A percentile compares a stretch with the other conserved stretches of the same genome.
These are phyloP conservation scores for Lomographa bimaculata DNA, from an alignment of 2,888 invertebrate species.

Conservation along the genomic window DNA sequence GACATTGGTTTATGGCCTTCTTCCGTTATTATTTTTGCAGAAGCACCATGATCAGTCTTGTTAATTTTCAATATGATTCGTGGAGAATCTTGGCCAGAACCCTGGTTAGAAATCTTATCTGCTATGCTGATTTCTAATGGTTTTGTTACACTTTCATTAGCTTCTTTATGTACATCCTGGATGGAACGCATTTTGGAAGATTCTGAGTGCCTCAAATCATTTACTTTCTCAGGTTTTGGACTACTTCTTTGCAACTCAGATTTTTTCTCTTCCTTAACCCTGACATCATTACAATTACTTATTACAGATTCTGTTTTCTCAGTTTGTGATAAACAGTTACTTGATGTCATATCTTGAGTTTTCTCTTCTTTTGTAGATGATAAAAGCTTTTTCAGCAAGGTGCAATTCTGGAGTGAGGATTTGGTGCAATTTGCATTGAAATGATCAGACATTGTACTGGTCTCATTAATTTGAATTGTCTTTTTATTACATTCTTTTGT, in stretches of 20 bases:
- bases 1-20: slow-evolving; percentile 50
- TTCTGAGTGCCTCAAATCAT: slow-evolving; percentile 41
- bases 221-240: slow-evolving; percentile 39
- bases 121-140: slow-evolving; percentile 77
- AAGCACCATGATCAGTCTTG: slow-evolving; percentile 82
- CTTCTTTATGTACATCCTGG: slow-evolving; percentile 53
- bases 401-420: slow-evolving; percentile 64
- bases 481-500: slow-evolving; percentile 18
- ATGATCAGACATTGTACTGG: slow-evolving; percentile 11
- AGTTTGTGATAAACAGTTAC: slow-evolving; percentile 40
- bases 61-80: slow-evolving; percentile 86
- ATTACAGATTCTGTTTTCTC: slow-evolving; percentile 38
- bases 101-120: slow-evolving; percentile 63
- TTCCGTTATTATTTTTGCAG: slow-evolving; percentile 77
- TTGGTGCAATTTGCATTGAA: slow-evolving; percentile 22
- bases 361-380: slow-evolving; percentile 64
- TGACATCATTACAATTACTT: slow-evolving; percentile 38
- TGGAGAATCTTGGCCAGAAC: slow-evolving; percentile 78
- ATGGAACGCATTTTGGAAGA: slow-evolving; percentile 42
- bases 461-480: slow-evolving; percentile 25
- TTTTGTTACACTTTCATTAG: slow-evolving; percentile 61
- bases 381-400: slow-evolving; percentile 69
- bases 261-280: slow-evolving; percentile 20
- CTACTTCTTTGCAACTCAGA: slow-evolving; percentile 31
- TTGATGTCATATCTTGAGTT: slow-evolving; percentile 42